phyloP scores from a whole-genome alignment of 2,113 vertebrate species.

The Ochotona curzoniae region DNA sequence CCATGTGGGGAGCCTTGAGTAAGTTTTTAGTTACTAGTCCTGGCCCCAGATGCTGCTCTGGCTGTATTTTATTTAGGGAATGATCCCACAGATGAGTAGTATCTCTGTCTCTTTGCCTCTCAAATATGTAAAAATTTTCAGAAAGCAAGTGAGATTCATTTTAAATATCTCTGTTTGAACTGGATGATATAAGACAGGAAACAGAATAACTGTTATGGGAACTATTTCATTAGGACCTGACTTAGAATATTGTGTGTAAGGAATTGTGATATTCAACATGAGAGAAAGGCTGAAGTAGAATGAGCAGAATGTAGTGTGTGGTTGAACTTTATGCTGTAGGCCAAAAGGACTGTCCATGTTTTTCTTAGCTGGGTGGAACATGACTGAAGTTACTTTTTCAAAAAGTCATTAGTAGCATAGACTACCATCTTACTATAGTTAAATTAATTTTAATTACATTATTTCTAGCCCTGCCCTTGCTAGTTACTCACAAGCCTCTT shows the following conservation, averaged over 20 bases:
- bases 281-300: not conserved
- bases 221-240: not conserved
- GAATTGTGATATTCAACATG: not conserved
- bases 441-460: not conserved
- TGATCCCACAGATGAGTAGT: too few relatives aligned
- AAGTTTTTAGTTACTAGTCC: too few relatives aligned
- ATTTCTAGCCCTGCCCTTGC: not conserved
- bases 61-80: too few relatives aligned
- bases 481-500: not conserved
- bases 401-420: not conserved
- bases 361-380: not conserved
- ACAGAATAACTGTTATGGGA: not conserved
- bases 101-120: too few relatives aligned
- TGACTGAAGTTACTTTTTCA: slow-evolving; percentile 27
- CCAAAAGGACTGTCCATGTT: not conserved
- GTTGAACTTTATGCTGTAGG: not conserved
- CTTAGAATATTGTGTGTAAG: not conserved
- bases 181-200: not conserved
- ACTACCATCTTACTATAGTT: not conserved
- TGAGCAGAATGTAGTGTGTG: not conserved
- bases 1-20: too few relatives aligned
- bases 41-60: too few relatives aligned
- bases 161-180: not conserved
- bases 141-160: not conserved
- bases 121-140: not conserved